phyloP scores from a whole-genome alignment of 2,113 vertebrate species.

The Podilymbus podiceps region DNA sequence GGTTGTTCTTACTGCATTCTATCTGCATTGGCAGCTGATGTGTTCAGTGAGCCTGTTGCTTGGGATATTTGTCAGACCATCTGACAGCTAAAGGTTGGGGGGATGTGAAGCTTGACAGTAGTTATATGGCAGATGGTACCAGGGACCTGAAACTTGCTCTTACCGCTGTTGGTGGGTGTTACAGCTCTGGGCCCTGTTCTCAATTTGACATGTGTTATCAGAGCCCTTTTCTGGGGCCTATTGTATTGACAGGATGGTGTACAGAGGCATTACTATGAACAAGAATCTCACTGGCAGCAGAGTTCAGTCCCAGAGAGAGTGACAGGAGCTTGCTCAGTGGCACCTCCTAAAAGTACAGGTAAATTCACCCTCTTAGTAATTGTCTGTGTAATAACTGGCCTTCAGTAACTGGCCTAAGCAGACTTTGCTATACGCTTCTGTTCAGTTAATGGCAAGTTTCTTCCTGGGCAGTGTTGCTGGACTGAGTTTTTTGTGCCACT shows the following conservation, averaged over 20 bases:
- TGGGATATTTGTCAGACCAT: not conserved
- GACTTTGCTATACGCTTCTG: not conserved
- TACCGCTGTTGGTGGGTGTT: not conserved
- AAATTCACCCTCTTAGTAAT: not conserved
- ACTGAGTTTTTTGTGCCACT: not conserved
- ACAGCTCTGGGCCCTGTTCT: not conserved
- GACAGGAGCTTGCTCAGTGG: not conserved
- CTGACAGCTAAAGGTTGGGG: not conserved
- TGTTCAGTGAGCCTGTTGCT: slow-evolving; percentile 28
- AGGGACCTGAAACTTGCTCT: not conserved
- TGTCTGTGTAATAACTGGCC: too few species aligned
- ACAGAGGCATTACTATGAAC: fast-evolving
- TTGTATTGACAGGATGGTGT: fast-evolving
- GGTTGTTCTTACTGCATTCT: not conserved
- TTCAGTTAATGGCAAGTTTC: not conserved
- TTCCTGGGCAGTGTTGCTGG: not conserved
- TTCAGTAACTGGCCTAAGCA: not conserved
- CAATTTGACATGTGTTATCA: fast-evolving
- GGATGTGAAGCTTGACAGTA: not conserved
- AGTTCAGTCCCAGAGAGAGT: not conserved
- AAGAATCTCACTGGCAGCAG: not conserved
- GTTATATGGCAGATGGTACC: not conserved
- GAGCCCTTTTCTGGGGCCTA: not conserved
- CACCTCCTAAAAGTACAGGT: fast-evolving
- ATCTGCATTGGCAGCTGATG: not conserved